Percentiles rank a stretch among this genome's conserved stretches.
These are phyloP conservation scores for Drosophila ficusphila DNA, from an alignment of 1,140 invertebrate species.

Conservation along the genomic window DNA sequence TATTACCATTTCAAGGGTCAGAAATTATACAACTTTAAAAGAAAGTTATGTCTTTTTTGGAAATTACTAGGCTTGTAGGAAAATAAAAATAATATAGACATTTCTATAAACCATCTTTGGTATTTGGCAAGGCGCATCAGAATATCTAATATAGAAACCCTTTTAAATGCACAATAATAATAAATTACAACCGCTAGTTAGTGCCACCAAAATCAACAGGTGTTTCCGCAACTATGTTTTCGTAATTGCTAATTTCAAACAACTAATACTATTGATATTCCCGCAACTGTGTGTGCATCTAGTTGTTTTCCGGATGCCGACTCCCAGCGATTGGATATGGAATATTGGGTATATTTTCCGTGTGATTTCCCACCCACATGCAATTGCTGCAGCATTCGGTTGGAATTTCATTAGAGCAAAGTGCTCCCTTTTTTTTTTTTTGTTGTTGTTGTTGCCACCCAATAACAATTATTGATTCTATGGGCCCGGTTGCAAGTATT, in stretches of 20 bases:
- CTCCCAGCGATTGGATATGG: neutral
- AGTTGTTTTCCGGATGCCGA: conserved; percentile 16
- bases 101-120: no score
- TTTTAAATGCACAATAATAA: neutral
- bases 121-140: no score
- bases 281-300: neutral
- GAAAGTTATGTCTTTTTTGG: no score
- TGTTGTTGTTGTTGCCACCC: neutral
- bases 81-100: no score
- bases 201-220: neutral
- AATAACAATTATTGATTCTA: neutral
- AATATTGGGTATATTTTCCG: neutral
- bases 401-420: conserved; percentile 22
- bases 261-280: neutral
- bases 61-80: no score
- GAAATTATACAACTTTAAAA: no score
- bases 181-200: neutral
- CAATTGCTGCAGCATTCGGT: neutral
- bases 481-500: neutral
- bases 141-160: neutral
- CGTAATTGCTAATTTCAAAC: neutral
- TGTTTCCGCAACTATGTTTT: neutral
- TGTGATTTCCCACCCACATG: neutral
- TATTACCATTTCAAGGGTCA: no score
- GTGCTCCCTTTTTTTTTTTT: conserved; percentile 1